Conservation (phyloP, 2,888 invertebrate genomes). For the Philaethria dido region DNA sequence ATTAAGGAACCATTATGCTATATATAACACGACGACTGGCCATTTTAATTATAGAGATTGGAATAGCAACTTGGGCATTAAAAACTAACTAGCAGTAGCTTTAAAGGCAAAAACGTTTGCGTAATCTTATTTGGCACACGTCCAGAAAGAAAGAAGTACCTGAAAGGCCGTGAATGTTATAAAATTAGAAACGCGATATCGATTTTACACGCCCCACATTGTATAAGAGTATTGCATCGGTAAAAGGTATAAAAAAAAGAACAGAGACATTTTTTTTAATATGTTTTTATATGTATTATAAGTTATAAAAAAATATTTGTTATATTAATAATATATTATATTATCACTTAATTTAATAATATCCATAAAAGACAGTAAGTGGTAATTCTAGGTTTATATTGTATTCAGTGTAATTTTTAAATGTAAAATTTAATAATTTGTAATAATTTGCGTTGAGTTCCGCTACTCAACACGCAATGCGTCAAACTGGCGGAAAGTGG, state of each 20-base stretch:
- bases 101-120: slow-evolving; percentile 29
- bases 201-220: slow-evolving; percentile 39
- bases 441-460: too few relatives aligned
- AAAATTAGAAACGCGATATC: slow-evolving; percentile 44
- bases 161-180: slow-evolving; percentile 42
- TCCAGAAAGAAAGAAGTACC: slow-evolving; percentile 40
- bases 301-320: too few relatives aligned
- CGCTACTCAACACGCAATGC: too few relatives aligned
- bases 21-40: background rate
- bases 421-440: too few relatives aligned
- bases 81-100: slow-evolving; percentile 22
- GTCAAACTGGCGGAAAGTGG: too few relatives aligned
- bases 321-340: too few relatives aligned
- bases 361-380: too few relatives aligned
- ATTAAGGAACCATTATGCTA: background rate
- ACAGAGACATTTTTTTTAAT: background rate
- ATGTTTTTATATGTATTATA: background rate
- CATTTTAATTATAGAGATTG: slow-evolving; percentile 20
- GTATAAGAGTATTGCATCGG: slow-evolving; percentile 18
- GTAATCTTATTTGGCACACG: slow-evolving; percentile 39
- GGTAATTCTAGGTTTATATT: too few relatives aligned
- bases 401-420: too few relatives aligned
- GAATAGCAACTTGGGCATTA: slow-evolving; percentile 19
- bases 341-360: too few relatives aligned
- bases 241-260: background rate